These are phyloP conservation scores for Halesus radiatus DNA, from an alignment of 1,140 invertebrate genomes.

Conservation along the genomic window DNA sequence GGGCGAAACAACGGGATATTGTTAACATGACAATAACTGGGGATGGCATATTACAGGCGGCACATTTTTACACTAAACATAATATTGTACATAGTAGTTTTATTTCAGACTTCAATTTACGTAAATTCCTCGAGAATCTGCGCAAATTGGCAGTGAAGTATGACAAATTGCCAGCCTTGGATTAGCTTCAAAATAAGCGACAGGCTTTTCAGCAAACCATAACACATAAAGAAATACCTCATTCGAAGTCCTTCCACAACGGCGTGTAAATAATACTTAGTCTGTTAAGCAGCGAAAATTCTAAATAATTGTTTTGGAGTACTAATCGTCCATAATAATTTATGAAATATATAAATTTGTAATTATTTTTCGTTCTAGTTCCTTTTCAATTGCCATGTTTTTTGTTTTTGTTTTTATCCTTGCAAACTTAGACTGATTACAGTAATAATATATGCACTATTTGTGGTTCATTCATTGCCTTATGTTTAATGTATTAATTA, in stretches of 20 bases:
- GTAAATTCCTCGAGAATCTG: too few relatives aligned
- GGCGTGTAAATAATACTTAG: background rate
- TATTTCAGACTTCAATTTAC: too few relatives aligned
- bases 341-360: slow-evolving; percentile 1
- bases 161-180: too few relatives aligned
- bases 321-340: slow-evolving; percentile 13
- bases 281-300: slow-evolving; percentile 10
- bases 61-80: too few relatives aligned
- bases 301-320: background rate
- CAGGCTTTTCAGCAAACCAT: too few relatives aligned
- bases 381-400: slow-evolving; percentile 48
- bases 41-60: too few relatives aligned
- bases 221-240: background rate
- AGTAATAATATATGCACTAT: slow-evolving; percentile 25
- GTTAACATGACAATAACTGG: too few relatives aligned
- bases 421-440: slow-evolving; percentile 41
- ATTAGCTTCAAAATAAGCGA: too few relatives aligned
- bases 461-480: slow-evolving; percentile 30
- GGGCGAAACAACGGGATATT: too few relatives aligned
- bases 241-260: background rate
- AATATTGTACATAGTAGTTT: too few relatives aligned
- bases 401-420: slow-evolving; percentile 13
- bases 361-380: slow-evolving; percentile 38
- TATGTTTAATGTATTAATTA: slow-evolving; percentile 31
- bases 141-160: too few relatives aligned